Conservation (phyloP, 1,140 invertebrate genomes). For the Microplitis mediator region DNA sequence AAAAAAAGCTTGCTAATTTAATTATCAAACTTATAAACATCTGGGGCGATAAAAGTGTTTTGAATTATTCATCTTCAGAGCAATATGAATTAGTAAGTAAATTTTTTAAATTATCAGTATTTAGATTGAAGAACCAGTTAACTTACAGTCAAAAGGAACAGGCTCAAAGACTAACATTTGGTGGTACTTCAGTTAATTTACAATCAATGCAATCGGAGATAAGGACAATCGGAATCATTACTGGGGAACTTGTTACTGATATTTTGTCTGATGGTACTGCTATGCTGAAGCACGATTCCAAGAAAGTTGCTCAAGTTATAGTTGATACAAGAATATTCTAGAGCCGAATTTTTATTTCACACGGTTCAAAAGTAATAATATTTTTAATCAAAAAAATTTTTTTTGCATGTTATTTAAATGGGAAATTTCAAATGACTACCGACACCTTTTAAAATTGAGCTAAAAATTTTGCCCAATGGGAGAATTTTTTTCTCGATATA, state of each 20-base stretch:
- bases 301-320: conserved; percentile 46
- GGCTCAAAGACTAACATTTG: conserved; percentile 64
- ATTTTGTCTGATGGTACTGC: conserved; percentile 44
- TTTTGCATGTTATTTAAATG: too few species aligned
- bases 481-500: too few species aligned
- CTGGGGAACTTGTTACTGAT: conserved; percentile 70
- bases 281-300: conserved; percentile 54
- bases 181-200: conserved; percentile 77
- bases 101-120: conserved; percentile 71
- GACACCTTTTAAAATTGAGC: too few species aligned
- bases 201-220: conserved; percentile 69
- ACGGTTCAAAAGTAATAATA: too few species aligned
- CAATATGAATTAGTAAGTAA: conserved; percentile 82
- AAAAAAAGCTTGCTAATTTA: conserved; percentile 53
- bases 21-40: conserved; percentile 65
- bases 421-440: too few species aligned
- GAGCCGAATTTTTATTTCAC: too few species aligned
- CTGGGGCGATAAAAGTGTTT: conserved; percentile 76
- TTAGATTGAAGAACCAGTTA: conserved; percentile 60
- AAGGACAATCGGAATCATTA: conserved; percentile 78
- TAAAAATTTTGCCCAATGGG: too few species aligned
- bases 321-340: too few species aligned
- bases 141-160: conserved; percentile 48
- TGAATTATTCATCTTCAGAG: conserved; percentile 72
- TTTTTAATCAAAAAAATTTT: too few species aligned